Evolutionary conservation across 2,797 vertebrate genomes (phyloP).

Genomic region (Psittacula derbiana): DNA sequence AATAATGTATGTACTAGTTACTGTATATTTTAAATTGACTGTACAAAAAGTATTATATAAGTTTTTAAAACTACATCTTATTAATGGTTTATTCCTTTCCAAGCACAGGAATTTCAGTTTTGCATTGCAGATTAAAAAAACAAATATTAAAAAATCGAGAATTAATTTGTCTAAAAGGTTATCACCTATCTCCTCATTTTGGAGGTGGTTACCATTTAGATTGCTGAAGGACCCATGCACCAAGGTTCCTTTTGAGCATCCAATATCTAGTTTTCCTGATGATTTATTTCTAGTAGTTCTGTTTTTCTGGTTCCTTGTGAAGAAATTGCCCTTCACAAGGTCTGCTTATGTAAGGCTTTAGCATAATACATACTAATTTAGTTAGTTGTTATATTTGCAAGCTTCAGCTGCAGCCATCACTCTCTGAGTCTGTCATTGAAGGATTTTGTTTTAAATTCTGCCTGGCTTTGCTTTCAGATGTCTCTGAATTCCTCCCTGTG

Average conservation of each 20-base stretch:
- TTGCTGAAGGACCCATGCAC: neutral
- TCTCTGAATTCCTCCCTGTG: constrained; percentile 52
- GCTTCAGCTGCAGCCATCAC: constrained; percentile 57
- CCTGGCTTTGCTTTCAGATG: constrained; percentile 50
- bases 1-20: neutral
- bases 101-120: neutral
- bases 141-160: neutral
- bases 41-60: neutral
- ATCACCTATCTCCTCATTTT: neutral
- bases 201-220: neutral
- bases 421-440: constrained; percentile 60
- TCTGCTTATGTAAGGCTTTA: neutral
- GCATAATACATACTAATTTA: neutral
- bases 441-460: constrained; percentile 69
- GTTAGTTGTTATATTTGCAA: constrained; percentile 37
- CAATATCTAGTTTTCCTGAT: neutral
- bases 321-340: neutral
- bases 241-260: neutral
- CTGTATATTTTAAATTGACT: neutral
- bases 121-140: neutral
- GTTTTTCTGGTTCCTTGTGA: neutral
- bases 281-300: neutral
- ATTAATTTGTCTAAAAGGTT: neutral
- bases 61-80: neutral
- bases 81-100: neutral